Percentiles rank a stretch among this genome's conserved stretches.
phyloP scores from a whole-genome alignment of 2,797 vertebrate genomes.

The Acanthurus lineatus region DNA sequence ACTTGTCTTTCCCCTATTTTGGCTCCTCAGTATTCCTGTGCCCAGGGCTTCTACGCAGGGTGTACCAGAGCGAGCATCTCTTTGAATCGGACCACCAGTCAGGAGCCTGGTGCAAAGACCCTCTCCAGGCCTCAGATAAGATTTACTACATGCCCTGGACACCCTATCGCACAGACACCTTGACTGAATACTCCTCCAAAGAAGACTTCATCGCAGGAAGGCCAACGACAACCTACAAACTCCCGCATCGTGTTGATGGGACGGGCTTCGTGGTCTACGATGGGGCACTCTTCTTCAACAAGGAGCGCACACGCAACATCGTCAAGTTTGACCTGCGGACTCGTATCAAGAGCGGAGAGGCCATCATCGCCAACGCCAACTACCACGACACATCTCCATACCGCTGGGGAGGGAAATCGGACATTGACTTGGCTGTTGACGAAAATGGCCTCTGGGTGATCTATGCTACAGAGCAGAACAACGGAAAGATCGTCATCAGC shows the following conservation, averaged over 20 bases:
- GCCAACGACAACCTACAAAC: conserved; percentile 97
- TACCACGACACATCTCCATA: conserved; percentile 99
- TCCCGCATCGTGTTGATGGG: conserved; percentile 96
- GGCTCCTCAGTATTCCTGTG: conserved; percentile 98
- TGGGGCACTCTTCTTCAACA: conserved; percentile 98
- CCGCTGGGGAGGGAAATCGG: conserved; percentile 98
- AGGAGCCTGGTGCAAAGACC: conserved; percentile 99
- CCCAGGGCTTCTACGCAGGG: conserved; percentile 96
- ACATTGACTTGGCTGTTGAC: conserved; percentile 97
- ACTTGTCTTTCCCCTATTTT: conserved; percentile 84
- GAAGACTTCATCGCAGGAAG: conserved; percentile 98
- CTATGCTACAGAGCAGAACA: conserved; percentile 99
- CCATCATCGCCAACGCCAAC: conserved; percentile 97
- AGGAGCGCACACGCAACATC: conserved; percentile 97
- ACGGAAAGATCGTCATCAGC: conserved; percentile 97
- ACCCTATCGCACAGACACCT: conserved; percentile 95
- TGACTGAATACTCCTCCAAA: conserved; percentile 98
- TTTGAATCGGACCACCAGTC: conserved; percentile 99
- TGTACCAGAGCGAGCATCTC: conserved; percentile 98
- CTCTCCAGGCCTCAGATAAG: conserved; percentile 97
- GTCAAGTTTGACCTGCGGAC: conserved; percentile 98
- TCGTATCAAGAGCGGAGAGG: conserved; percentile 98
- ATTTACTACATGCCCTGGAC: conserved; percentile 99
- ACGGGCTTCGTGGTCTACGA: conserved; percentile 98
- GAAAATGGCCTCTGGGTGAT: conserved; percentile 99